Base-by-base conservation (phyloP, 1,140 invertebrate genomes). In the Carcinoscorpius rotundicauda region DNA sequence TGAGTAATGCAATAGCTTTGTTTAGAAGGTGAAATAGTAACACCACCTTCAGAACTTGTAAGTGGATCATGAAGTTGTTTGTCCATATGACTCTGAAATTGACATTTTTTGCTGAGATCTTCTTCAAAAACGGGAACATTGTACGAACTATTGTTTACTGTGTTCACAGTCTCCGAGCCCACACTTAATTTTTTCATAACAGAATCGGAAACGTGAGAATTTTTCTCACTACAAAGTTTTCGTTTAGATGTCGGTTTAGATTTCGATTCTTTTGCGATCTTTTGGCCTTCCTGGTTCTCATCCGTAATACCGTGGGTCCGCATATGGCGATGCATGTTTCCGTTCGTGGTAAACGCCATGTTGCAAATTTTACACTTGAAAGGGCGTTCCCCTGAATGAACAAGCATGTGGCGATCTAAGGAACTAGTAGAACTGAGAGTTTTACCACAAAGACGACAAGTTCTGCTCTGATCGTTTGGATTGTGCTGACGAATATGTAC, bases 291-390 rank as follows among this genome's bases (percentile, higher is more conserved):
- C 29, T 29, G 29, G 29, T 29, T 29, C 10, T 65, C 64, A 29
- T 29, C 29, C 29, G 29, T 1, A 2, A 29, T 29, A 3, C 79
- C 79, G 75, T 88, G 86, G 0, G 86, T 89, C 62, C 87, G 80
- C 78, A 88, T 83, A 73, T 93, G 90, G 49, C 89, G 78, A 72
- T 90, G 88, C 87, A 93, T 90, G 75, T 90, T 91, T 10, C 88
- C 88, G 75, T 91, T 92, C 3, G 89, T 92, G 51, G 87, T 91
- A 77, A 93, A 94, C 4, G 87, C 84, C 76, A 89, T 84, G 48
- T 84, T 81, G 75, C 89, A 93, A 69, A 84, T 82, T 71, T 84
- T 83, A 76, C 90, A 93, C 70, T 85, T 84, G 75, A 87, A 89
- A 3, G 87, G 86, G 3, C 86, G 78, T 70, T 88, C 86, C 3